These are phyloP conservation scores for Ophioninae sp. DNA, from an alignment of 2,888 invertebrate species.

Conservation along the genomic window DNA sequence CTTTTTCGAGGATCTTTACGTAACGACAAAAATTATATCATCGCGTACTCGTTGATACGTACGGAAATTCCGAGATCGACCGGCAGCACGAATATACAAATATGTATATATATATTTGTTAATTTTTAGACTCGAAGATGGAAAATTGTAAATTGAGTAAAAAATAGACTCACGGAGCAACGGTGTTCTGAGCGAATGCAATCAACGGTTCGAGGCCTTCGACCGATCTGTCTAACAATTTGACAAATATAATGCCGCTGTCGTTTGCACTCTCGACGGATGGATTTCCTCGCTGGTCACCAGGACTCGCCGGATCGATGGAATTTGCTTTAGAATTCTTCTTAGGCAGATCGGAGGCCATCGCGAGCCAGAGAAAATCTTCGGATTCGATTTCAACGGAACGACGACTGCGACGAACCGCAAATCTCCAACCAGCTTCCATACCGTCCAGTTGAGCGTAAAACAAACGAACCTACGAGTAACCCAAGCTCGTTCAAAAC, in stretches of 20 bases:
- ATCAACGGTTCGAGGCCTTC: constrained; percentile 81
- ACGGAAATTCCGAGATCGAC: not conserved
- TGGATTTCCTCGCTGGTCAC: constrained; percentile 15
- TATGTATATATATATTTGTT: not conserved
- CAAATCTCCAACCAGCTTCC: constrained; percentile 88
- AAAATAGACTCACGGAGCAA: constrained; percentile 83
- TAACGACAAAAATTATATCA: not conserved
- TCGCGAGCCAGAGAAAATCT: constrained; percentile 89
- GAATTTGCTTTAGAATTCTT: constrained; percentile 63
- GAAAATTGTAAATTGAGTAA: not conserved
- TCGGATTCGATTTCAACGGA: constrained; percentile 84
- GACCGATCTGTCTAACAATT: constrained; percentile 66
- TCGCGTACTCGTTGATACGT: constrained; percentile 4
- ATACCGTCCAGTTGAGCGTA: constrained; percentile 91
- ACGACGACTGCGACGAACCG: constrained; percentile 85
- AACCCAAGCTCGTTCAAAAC: too few relatives aligned
- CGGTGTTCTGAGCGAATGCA: constrained; percentile 91
- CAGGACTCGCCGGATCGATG: constrained; percentile 7
- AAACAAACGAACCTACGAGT: constrained; percentile 87
- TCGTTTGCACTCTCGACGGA: constrained; percentile 70
- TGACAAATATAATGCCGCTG: constrained; percentile 75
- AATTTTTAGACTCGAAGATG: constrained; percentile 1
- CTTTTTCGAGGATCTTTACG: not conserved
- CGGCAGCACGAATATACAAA: constrained; percentile 11
- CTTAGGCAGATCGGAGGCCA: constrained; percentile 89